phyloP scores from a whole-genome alignment of 2,888 invertebrate genomes.

The Asteroscopus sphinx region DNA sequence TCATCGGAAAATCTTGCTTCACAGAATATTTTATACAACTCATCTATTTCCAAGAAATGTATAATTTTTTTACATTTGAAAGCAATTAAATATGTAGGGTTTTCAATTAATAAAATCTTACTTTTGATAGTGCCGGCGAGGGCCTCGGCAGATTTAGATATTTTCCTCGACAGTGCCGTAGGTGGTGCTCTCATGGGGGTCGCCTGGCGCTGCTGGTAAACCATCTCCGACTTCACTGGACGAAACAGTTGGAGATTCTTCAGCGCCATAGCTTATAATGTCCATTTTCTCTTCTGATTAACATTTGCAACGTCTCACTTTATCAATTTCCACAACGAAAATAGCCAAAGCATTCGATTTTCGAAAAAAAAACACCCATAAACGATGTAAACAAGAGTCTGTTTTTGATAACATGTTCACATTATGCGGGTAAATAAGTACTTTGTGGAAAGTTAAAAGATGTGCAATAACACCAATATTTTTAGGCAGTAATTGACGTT shows the following conservation, averaged over 20 bases:
- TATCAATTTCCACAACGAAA: slow-evolving; percentile 26
- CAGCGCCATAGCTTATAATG: slow-evolving; percentile 74
- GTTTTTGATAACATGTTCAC: slow-evolving; percentile 57
- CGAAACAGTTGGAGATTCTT: slow-evolving; percentile 82
- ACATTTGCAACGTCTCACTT: slow-evolving; percentile 26
- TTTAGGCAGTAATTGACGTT: slow-evolving; percentile 6
- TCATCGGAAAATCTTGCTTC: slow-evolving; percentile 4
- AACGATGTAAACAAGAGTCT: slow-evolving; percentile 34
- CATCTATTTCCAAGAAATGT: too few species aligned
- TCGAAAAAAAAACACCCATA: slow-evolving; percentile 28
- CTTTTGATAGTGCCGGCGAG: slow-evolving; percentile 75
- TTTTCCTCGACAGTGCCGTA: slow-evolving; percentile 74
- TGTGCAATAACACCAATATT: slow-evolving; percentile 8
- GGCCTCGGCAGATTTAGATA: slow-evolving; percentile 84
- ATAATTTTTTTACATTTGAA: too few species aligned
- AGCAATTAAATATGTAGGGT: too few species aligned
- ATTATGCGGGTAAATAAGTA: slow-evolving; percentile 53
- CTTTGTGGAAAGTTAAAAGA: slow-evolving; percentile 41
- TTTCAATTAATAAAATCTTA: slow-evolving; percentile 8
- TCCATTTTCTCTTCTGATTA: slow-evolving; percentile 42
- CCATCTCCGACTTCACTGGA: slow-evolving; percentile 77
- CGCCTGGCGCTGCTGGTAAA: slow-evolving; percentile 75
- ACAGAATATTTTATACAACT: too few species aligned
- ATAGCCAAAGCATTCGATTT: slow-evolving; percentile 23
- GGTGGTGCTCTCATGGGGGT: slow-evolving; percentile 84